A percentile compares a stretch with the other conserved stretches of the same genome.
Conservation (phyloP, 2,797 vertebrate species). For the Champsocephalus gunnari region DNA sequence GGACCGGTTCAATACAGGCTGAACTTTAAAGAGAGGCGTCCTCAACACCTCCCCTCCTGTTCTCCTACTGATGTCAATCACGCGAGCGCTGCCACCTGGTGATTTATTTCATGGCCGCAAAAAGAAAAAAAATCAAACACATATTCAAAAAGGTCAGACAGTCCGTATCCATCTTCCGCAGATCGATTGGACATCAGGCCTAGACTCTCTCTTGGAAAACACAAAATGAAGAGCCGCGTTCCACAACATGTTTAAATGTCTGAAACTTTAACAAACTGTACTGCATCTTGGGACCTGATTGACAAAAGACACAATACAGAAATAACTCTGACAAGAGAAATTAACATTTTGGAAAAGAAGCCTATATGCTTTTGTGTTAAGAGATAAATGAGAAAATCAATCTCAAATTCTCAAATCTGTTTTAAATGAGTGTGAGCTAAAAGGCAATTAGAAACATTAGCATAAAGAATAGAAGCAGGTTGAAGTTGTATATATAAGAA, state of each 20-base stretch:
- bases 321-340: too few relatives aligned
- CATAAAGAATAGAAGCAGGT: too few relatives aligned
- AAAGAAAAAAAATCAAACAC: conserved; percentile 53
- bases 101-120: conserved; percentile 63
- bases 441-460: too few relatives aligned
- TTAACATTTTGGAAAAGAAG: background rate
- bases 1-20: conserved; percentile 35
- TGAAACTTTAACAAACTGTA: conserved; percentile 14
- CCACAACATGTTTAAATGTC: conserved; percentile 23
- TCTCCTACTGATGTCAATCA: conserved; percentile 54
- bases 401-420: too few relatives aligned
- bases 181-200: conserved; percentile 57
- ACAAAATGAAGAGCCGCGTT: conserved; percentile 31
- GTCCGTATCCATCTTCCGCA: conserved; percentile 54
- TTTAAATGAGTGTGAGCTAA: too few relatives aligned
- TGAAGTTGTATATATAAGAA: too few relatives aligned
- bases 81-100: conserved; percentile 13
- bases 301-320: background rate
- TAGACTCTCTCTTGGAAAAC: conserved; percentile 4
- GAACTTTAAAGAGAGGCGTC: conserved; percentile 45
- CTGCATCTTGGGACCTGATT: background rate
- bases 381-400: too few relatives aligned
- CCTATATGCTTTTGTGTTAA: too few relatives aligned
- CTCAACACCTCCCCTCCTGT: background rate
- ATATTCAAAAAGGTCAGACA: conserved; percentile 68